Conservation (phyloP, 2,113 vertebrate genomes). For the Xiphias gladius region DNA sequence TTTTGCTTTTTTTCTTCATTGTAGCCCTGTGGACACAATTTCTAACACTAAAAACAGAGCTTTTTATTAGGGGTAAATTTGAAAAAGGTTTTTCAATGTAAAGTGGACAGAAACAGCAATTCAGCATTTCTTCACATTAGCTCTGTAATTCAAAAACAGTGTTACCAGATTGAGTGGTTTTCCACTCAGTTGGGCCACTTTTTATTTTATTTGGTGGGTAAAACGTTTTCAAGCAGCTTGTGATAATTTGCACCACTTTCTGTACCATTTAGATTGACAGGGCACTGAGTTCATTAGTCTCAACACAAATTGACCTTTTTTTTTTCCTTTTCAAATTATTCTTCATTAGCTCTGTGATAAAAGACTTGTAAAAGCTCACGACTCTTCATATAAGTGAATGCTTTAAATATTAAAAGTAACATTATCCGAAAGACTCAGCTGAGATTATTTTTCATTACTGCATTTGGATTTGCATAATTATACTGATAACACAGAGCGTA, state of each 20-base stretch:
- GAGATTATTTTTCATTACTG: too few relatives aligned
- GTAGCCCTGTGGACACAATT: neutral
- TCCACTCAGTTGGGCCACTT: neutral
- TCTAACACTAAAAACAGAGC: constrained; percentile 1
- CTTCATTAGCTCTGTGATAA: neutral
- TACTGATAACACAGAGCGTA: too few relatives aligned
- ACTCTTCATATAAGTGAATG: too few relatives aligned
- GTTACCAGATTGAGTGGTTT: neutral
- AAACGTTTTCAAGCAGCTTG: neutral
- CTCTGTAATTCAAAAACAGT: neutral
- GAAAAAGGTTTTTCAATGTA: neutral
- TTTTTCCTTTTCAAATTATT: too few relatives aligned
- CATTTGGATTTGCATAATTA: too few relatives aligned
- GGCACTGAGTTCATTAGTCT: too few relatives aligned
- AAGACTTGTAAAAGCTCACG: too few relatives aligned
- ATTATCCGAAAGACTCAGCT: too few relatives aligned
- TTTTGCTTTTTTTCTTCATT: neutral
- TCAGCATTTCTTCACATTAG: neutral
- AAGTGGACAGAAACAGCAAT: neutral
- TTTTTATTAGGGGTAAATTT: constrained; percentile 2
- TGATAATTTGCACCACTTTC: neutral
- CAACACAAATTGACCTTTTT: too few relatives aligned
- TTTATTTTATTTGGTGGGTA: neutral
- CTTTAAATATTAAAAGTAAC: too few relatives aligned
- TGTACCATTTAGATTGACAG: neutral